These are phyloP conservation scores for Meiosimyza decipiens DNA, from an alignment of 2,888 invertebrate species.

Conservation along the genomic window DNA sequence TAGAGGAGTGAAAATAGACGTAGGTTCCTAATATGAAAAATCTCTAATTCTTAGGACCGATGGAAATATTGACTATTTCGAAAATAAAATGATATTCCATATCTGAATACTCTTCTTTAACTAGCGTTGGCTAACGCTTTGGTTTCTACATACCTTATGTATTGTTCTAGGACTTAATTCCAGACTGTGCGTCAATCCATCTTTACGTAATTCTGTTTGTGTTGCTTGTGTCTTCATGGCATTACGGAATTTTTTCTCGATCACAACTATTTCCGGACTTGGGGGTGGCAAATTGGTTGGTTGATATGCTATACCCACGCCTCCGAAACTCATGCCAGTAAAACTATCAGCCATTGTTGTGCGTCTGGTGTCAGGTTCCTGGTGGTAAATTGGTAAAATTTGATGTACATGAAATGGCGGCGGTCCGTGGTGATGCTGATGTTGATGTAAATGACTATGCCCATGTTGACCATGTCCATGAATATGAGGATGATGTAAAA, in stretches of 20 bases:
- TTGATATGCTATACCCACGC: constrained; percentile 21
- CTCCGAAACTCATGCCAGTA: constrained; percentile 28
- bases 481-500: constrained; percentile 42
- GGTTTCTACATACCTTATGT: constrained; percentile 73
- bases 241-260: constrained; percentile 83
- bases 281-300: constrained; percentile 53
- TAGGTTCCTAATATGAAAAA: no score
- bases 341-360: constrained; percentile 25
- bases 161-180: constrained; percentile 85
- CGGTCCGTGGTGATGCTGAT: constrained; percentile 57
- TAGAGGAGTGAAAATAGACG: neutral
- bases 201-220: constrained; percentile 89
- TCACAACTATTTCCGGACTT: constrained; percentile 65
- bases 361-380: neutral
- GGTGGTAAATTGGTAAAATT: constrained; percentile 42
- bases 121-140: neutral
- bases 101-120: neutral
- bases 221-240: constrained; percentile 94
- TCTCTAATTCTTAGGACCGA: no score
- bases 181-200: constrained; percentile 75
- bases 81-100: no score
- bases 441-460: constrained; percentile 48
- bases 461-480: constrained; percentile 49
- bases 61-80: no score
- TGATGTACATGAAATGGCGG: constrained; percentile 57